Evolutionary conservation across 2,797 vertebrate genomes (phyloP).

Genomic region (Anabas testudineus): DNA sequence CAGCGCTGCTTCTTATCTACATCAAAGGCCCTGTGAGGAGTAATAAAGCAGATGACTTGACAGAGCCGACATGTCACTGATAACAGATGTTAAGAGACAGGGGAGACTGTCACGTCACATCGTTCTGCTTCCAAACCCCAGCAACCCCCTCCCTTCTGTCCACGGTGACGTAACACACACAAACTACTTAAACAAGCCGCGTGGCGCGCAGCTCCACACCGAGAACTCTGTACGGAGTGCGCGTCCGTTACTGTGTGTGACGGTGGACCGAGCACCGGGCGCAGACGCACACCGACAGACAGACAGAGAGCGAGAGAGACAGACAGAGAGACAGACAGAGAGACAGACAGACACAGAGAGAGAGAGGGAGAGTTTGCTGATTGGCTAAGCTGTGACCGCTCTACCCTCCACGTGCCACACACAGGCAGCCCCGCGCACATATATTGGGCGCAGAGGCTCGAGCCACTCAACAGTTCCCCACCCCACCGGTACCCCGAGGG

Average conservation of each 20-base stretch:
- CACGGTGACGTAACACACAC: conserved; percentile 48
- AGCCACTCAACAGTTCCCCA: conserved; percentile 1
- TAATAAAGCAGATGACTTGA: conserved; percentile 10
- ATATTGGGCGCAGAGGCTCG: conserved; percentile 20
- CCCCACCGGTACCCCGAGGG: conserved; percentile 2
- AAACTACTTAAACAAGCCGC: conserved; percentile 41
- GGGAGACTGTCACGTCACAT: conserved; percentile 20
- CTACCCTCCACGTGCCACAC: conserved; percentile 6
- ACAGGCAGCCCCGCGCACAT: conserved; percentile 1
- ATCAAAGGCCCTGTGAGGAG: conserved; percentile 14
- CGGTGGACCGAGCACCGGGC: background rate
- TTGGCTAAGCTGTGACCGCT: conserved; percentile 40
- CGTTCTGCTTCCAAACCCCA: conserved; percentile 14
- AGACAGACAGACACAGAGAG: too few relatives aligned
- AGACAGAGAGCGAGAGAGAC: too few relatives aligned
- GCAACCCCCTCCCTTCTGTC: conserved; percentile 12
- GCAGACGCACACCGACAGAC: background rate
- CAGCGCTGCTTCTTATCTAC: conserved; percentile 2
- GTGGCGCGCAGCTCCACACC: background rate
- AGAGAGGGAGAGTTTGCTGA: conserved; percentile 21
- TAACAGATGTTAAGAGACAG: background rate
- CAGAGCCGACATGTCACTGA: background rate
- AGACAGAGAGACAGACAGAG: background rate
- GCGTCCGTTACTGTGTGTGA: background rate
- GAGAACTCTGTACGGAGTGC: background rate